A percentile compares a stretch with the other conserved stretches of the same genome.
Conservation (phyloP, 2,888 invertebrate species). For the Camptogramma bilineatum region DNA sequence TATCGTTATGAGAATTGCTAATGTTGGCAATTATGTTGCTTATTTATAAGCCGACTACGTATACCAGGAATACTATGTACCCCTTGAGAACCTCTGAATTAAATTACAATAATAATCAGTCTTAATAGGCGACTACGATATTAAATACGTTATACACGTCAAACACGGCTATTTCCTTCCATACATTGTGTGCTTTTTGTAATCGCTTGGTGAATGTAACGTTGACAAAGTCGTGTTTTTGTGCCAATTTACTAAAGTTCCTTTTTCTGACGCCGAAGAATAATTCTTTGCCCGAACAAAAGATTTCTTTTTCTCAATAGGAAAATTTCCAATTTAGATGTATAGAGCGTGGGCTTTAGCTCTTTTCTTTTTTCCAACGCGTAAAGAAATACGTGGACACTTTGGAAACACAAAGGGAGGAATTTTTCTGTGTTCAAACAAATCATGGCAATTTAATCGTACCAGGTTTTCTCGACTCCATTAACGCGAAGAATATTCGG, state of each 20-base stretch:
- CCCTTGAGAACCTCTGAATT: conserved; percentile 6
- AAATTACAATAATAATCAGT: conserved; percentile 5
- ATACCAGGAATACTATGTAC: conserved; percentile 17
- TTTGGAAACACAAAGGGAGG: conserved; percentile 48
- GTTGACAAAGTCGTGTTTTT: conserved; percentile 12
- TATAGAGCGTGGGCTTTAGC: conserved; percentile 32
- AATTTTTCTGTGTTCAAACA: conserved; percentile 52
- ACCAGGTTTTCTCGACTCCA: conserved; percentile 60
- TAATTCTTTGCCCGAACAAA: conserved; percentile 34
- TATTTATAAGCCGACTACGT: conserved; percentile 33
- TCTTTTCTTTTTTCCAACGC: conserved; percentile 44
- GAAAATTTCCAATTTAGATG: conserved; percentile 44
- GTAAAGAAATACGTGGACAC: conserved; percentile 43
- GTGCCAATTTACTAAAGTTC: conserved; percentile 27
- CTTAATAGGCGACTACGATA: conserved; percentile 14
- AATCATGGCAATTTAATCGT: conserved; percentile 66
- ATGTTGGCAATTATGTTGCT: conserved; percentile 36
- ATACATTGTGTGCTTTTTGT: conserved; percentile 6
- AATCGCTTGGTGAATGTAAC: conserved; percentile 5
- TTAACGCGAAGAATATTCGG: conserved; percentile 53
- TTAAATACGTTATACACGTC: not conserved
- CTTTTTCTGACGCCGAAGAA: conserved; percentile 22
- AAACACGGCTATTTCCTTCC: not conserved
- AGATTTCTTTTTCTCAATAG: conserved; percentile 36
- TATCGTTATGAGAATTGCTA: conserved; percentile 39